These are phyloP conservation scores for Bombus impatiens DNA, from an alignment of 1,140 invertebrate species.

Conservation along the genomic window DNA sequence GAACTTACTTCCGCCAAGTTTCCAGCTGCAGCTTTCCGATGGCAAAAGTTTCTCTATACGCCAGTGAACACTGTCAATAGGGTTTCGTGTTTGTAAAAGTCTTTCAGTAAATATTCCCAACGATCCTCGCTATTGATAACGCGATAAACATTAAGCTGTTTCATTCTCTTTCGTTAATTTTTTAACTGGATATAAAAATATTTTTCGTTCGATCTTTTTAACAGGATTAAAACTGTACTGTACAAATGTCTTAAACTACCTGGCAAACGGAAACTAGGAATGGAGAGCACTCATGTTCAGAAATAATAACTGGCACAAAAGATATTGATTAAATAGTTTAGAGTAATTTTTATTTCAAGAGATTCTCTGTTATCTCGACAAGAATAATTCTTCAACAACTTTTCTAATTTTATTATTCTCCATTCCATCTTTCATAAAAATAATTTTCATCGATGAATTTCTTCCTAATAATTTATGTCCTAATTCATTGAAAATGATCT, in stretches of 20 bases:
- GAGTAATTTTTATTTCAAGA: background rate
- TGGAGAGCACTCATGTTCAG: background rate
- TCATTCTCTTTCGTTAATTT: background rate
- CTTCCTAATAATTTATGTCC: too few species aligned
- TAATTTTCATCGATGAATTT: too few species aligned
- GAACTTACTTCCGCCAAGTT: slow-evolving; percentile 13
- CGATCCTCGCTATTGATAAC: background rate
- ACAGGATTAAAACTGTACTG: too few species aligned
- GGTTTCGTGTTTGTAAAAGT: background rate
- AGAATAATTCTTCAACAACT: background rate
- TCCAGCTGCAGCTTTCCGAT: background rate
- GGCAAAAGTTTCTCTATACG: slow-evolving; percentile 1
- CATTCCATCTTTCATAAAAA: too few species aligned
- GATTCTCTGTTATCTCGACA: background rate
- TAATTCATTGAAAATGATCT: too few species aligned
- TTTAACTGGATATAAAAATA: background rate
- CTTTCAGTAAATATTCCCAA: background rate
- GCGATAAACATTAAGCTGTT: background rate
- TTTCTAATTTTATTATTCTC: too few species aligned
- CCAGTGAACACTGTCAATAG: background rate
- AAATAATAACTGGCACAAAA: background rate
- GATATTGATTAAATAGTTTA: background rate
- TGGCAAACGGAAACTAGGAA: too few species aligned
- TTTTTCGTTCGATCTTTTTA: background rate
- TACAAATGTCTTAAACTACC: too few species aligned